These are phyloP conservation scores for Siderastrea radians DNA, from an alignment of 92 coral and sea anemone species.

Conservation along the genomic window DNA sequence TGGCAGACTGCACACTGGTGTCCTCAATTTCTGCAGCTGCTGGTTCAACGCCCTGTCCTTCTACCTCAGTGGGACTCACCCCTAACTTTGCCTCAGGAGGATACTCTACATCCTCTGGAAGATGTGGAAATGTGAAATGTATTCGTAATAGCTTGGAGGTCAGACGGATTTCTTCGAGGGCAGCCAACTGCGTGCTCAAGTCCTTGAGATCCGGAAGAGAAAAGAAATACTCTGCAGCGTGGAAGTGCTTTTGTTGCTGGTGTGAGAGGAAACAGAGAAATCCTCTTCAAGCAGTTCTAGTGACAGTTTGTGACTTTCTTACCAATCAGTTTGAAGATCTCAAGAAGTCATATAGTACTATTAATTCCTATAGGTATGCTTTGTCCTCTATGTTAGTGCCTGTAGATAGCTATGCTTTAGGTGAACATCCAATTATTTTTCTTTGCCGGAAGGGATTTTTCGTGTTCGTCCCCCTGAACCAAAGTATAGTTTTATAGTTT, in stretches of 20 bases:
- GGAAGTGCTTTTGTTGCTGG: slow-evolving; percentile 39
- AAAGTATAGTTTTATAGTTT: too few relatives aligned
- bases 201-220: slow-evolving; percentile 46
- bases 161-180: slow-evolving; percentile 44
- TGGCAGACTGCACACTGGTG: slow-evolving; percentile 49
- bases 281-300: slow-evolving; percentile 33
- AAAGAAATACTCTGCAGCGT: slow-evolving; percentile 53
- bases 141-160: slow-evolving; percentile 24
- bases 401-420: background rate
- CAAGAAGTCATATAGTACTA: background rate
- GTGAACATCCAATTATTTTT: background rate
- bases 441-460: too few relatives aligned
- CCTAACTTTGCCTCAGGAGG: slow-evolving; percentile 26
- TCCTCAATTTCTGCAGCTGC: slow-evolving; percentile 15
- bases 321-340: background rate
- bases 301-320: background rate
- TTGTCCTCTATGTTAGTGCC: background rate
- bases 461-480: too few relatives aligned
- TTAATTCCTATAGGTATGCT: background rate
- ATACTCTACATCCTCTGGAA: slow-evolving; percentile 15
- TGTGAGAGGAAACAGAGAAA: slow-evolving; percentile 22
- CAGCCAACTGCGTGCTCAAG: slow-evolving; percentile 36
- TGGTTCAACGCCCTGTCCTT: slow-evolving; percentile 31
- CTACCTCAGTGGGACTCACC: slow-evolving; percentile 21
- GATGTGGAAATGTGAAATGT: slow-evolving; percentile 29